Conservation (phyloP, 2,888 invertebrate species). For the Anodontia alba region DNA sequence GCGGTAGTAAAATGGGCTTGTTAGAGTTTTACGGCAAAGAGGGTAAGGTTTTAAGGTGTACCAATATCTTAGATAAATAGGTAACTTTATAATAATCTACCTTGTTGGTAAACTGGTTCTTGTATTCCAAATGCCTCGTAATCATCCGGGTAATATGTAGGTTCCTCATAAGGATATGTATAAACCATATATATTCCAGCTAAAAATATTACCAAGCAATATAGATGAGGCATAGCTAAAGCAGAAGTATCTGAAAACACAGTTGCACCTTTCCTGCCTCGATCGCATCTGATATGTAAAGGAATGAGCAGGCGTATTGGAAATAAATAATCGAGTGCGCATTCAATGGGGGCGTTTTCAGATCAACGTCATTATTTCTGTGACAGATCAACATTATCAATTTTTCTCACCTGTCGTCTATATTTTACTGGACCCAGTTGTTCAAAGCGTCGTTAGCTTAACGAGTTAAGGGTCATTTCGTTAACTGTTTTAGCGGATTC, state of each 20-base stretch:
- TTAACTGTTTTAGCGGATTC: no score
- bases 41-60: no score
- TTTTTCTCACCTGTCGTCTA: no score
- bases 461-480: no score
- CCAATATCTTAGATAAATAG: no score
- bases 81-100: not conserved
- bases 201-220: not conserved
- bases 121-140: not conserved
- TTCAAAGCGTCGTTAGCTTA: no score
- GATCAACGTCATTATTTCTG: not conserved
- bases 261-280: not conserved
- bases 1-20: no score
- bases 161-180: not conserved
- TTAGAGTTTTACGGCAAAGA: no score
- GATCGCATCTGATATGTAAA: not conserved
- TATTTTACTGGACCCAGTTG: no score
- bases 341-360: not conserved
- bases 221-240: not conserved
- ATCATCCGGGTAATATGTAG: not conserved
- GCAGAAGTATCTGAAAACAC: not conserved
- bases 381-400: not conserved
- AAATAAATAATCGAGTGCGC: slow-evolving; percentile 6
- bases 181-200: not conserved
- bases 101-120: not conserved
- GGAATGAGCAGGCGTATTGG: not conserved